These are phyloP conservation scores for Cynodonichthys magdalenae DNA, from an alignment of 2,797 vertebrate species.

Conservation along the genomic window DNA sequence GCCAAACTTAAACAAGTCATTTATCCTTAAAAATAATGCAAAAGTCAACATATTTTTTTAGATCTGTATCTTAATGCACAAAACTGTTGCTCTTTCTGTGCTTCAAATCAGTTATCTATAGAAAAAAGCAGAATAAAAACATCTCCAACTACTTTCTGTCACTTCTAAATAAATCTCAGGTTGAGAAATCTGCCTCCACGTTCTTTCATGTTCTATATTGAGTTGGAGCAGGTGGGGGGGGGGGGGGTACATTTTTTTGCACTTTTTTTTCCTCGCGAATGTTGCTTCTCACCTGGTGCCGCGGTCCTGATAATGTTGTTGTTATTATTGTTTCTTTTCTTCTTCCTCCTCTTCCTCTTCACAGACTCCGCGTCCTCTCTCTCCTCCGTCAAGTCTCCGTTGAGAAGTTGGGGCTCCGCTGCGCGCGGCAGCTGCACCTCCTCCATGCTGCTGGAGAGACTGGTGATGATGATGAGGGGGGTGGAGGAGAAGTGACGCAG, in stretches of 20 bases:
- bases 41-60: neutral
- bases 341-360: slow-evolving; percentile 91
- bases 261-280: slow-evolving; percentile 9
- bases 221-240: neutral
- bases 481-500: slow-evolving; percentile 67
- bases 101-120: slow-evolving; percentile 37
- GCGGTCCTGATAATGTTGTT: slow-evolving; percentile 32
- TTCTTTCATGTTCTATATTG: slow-evolving; percentile 23
- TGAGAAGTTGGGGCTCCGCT: slow-evolving; percentile 80
- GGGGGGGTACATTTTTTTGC: slow-evolving; percentile 28
- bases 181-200: slow-evolving; percentile 60
- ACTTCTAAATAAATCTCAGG: slow-evolving; percentile 37
- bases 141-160: no score
- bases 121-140: neutral
- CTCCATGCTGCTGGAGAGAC: slow-evolving; percentile 79
- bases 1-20: no score
- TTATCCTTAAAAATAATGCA: slow-evolving; percentile 21
- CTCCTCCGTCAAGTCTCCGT: slow-evolving; percentile 84
- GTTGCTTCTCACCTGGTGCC: slow-evolving; percentile 75
- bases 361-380: slow-evolving; percentile 81
- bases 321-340: slow-evolving; percentile 84
- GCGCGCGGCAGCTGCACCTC: slow-evolving; percentile 77
- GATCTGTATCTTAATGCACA: slow-evolving; percentile 34
- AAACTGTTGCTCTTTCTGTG: slow-evolving; percentile 42
- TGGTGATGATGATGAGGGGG: no score